These are phyloP conservation scores for Aphidoletes aphidimyza DNA, from an alignment of 2,888 invertebrate genomes.

Conservation along the genomic window DNA sequence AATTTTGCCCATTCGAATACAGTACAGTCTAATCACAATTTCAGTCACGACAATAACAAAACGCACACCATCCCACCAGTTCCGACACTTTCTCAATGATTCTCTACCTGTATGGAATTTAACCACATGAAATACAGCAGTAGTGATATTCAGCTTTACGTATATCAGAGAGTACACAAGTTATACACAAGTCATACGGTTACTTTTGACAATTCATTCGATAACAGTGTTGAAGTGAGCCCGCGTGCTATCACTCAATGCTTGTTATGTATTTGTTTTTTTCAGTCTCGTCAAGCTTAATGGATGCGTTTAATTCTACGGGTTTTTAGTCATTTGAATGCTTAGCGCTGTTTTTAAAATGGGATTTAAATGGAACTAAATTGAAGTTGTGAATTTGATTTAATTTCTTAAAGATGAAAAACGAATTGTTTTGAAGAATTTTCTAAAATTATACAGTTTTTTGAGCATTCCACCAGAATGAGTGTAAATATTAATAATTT, in stretches of 20 bases:
- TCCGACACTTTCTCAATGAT: neutral
- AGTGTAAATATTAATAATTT: no score
- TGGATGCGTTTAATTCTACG: neutral
- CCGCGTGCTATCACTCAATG: neutral
- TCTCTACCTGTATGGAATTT: neutral
- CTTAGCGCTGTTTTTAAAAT: neutral
- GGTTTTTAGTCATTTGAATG: no score
- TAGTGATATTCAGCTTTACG: no score
- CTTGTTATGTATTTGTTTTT: no score
- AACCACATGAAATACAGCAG: neutral
- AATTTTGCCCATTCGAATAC: neutral
- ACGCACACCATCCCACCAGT: neutral
- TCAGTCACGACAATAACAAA: slow-evolving; percentile 14
- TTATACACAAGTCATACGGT: neutral
- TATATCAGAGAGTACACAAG: no score
- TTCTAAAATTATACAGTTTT: no score
- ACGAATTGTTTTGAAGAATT: no score
- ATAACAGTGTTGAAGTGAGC: neutral
- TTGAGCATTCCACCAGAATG: no score
- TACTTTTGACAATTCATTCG: neutral
- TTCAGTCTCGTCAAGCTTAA: no score
- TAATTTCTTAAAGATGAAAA: no score
- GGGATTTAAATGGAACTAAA: no score
- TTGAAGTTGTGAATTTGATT: no score
- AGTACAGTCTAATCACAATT: neutral